phyloP scores from a whole-genome alignment of 2,113 vertebrate species.

The Eptesicus fuscus region DNA sequence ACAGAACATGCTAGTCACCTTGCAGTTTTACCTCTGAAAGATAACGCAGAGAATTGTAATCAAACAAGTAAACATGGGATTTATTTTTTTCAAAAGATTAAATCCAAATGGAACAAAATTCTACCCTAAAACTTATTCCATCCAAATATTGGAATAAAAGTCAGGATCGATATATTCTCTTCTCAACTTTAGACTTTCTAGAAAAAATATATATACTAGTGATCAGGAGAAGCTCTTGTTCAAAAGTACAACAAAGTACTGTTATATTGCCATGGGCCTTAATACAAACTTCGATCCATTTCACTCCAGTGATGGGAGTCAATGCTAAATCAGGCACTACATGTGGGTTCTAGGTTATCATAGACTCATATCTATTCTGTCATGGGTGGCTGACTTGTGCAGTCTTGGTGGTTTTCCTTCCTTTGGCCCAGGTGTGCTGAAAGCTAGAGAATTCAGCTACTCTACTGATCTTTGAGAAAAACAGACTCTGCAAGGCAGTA shows the following conservation, averaged over 20 bases:
- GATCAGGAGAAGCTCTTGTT: conserved; percentile 53
- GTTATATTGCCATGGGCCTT: background rate
- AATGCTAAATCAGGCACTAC: conserved; percentile 30
- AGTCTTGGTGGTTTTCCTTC: conserved; percentile 46
- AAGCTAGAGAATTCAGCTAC: conserved; percentile 50
- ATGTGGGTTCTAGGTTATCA: conserved; percentile 52
- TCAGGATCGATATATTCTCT: conserved; percentile 41
- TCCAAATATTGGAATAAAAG: conserved; percentile 71
- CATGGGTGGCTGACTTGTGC: background rate
- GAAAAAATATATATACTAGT: conserved; percentile 46
- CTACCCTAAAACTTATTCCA: conserved; percentile 67
- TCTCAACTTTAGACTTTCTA: conserved; percentile 47
- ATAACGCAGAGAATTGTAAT: conserved; percentile 79
- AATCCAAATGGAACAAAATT: conserved; percentile 50
- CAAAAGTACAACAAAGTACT: conserved; percentile 24
- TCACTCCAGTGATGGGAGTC: conserved; percentile 55
- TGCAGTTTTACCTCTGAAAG: conserved; percentile 81
- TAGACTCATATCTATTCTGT: conserved; percentile 56
- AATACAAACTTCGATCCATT: conserved; percentile 60
- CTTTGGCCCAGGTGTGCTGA: conserved; percentile 68
- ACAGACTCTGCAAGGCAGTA: background rate
- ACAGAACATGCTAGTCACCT: conserved; percentile 82
- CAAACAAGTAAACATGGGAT: conserved; percentile 68
- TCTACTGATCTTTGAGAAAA: conserved; percentile 12
- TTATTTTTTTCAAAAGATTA: conserved; percentile 62